A percentile compares a stretch with the other conserved stretches of the same genome.
phyloP scores from a whole-genome alignment of 30 jellyfish, hydroid and myxozoan genomes.

The Thelohanellus kitauei region DNA sequence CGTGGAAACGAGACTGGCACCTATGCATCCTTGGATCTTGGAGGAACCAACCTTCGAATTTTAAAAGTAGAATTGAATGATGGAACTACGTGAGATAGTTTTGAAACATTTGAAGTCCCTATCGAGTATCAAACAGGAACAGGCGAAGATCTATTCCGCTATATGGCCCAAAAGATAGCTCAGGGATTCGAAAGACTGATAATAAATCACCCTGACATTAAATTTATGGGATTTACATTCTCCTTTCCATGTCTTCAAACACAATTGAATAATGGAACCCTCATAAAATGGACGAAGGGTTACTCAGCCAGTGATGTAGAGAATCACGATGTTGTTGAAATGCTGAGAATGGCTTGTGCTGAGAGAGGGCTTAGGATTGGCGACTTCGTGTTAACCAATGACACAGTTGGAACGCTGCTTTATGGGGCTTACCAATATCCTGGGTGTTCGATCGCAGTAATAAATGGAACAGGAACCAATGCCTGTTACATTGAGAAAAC shows the following conservation, averaged over 20 bases:
- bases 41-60: constrained; percentile 82
- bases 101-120: constrained; percentile 23
- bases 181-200: constrained; percentile 14
- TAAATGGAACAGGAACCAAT: constrained; percentile 58
- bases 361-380: constrained; percentile 56
- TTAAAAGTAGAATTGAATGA: constrained; percentile 32
- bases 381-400: background rate
- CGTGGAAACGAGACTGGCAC: constrained; percentile 72
- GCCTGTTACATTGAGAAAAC: constrained; percentile 85
- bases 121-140: constrained; percentile 26
- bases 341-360: constrained; percentile 37
- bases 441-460: background rate
- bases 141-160: constrained; percentile 35
- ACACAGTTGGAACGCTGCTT: too few species aligned
- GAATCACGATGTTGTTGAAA: constrained; percentile 27
- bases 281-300: constrained; percentile 88
- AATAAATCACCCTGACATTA: constrained; percentile 3
- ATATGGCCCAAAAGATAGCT: constrained; percentile 46
- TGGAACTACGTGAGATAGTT: constrained; percentile 16
- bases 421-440: background rate
- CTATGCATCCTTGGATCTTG: constrained; percentile 69
- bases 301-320: constrained; percentile 63
- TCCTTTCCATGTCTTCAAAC: constrained; percentile 62
- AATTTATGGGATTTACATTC: constrained; percentile 69
- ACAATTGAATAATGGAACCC: constrained; percentile 41